Evolutionary conservation across 1,140 invertebrate species (phyloP).

Genomic region (Stegodyphus dumicola): DNA sequence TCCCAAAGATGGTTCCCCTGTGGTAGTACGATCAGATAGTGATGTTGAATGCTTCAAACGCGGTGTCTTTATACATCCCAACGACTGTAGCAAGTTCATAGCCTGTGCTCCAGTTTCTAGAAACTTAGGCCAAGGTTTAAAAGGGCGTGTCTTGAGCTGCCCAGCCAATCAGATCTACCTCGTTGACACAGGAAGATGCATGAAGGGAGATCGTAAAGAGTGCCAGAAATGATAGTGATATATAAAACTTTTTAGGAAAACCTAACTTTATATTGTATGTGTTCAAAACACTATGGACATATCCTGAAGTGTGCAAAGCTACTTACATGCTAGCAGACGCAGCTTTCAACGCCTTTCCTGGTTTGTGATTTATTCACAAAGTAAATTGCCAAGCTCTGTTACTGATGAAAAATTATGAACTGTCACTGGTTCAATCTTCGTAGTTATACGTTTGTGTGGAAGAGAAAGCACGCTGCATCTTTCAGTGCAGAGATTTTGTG

Average conservation of each 20-base stretch:
- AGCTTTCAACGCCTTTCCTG: no score
- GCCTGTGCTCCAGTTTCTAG: slow-evolving; percentile 64
- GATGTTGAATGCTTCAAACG: slow-evolving; percentile 63
- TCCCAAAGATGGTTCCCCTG: slow-evolving; percentile 16
- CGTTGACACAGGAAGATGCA: slow-evolving; percentile 58
- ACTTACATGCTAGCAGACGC: no score
- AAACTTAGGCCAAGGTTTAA: slow-evolving; percentile 39
- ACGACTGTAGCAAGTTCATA: slow-evolving; percentile 64
- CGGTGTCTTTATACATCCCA: slow-evolving; percentile 64
- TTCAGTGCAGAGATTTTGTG: no score
- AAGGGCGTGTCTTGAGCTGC: slow-evolving; percentile 64
- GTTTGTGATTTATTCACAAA: no score
- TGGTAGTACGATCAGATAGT: slow-evolving; percentile 42
- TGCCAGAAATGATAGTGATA: slow-evolving; percentile 44
- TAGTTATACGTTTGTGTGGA: no score
- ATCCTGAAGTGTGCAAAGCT: no score
- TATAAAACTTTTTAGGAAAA: neutral
- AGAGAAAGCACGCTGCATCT: no score
- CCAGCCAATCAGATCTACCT: slow-evolving; percentile 65
- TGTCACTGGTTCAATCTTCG: no score
- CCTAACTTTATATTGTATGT: no score
- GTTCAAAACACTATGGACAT: no score
- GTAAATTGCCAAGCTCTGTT: no score
- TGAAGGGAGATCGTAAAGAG: slow-evolving; percentile 56
- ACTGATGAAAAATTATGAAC: no score